Evolutionary conservation across 2,797 vertebrate genomes (phyloP), one percentile per base, ranked within the genome.

Genomic region (Cottoperca gobio): DNA sequence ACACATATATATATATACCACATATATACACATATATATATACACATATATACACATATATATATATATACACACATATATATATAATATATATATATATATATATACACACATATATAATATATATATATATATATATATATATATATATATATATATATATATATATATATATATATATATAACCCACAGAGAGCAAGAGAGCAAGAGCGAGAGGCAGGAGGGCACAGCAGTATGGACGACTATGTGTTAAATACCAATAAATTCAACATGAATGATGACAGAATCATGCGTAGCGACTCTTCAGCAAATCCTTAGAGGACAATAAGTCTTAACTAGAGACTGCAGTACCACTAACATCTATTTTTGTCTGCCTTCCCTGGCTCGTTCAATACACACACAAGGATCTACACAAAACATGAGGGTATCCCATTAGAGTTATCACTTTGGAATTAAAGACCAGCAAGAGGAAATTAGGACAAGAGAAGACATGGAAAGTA

Each of bases 201-300:
- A n/a, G n/a, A n/a, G n/a, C n/a, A n/a, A 24, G 35, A 19, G n/a
- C 53, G n/a, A 42, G 24, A 33, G 35, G 35, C 43, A 59, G 12
- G 11, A 28, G 12, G 53, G 2, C n/a, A 40, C 17, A 24, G 24
- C 54, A 49, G 40, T 48, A 50, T 1, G 14, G 48, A 43, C 0
- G 31, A 64, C 2, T 53, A n/a, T 6, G 21, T 13, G 33, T 33
- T 72, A 11, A 7, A 61, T 40, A 45, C 66, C 8, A 13, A 76
- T 55, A 21, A 70, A 78, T 69, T 62, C 43, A 69, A 43, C 43
- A 57, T 63, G 61, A 83, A 58, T 6, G 23, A 81, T 49, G 33
- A 35, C 53, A 28, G 46, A 21, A 23, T n/a, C 23, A 31, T 35
- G 55, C 66, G 48, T 53, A 73, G 35, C 0, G 11, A 70, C 69